Base-by-base conservation (phyloP, 2,888 invertebrate genomes). In the Chrysolina haemoptera region DNA sequence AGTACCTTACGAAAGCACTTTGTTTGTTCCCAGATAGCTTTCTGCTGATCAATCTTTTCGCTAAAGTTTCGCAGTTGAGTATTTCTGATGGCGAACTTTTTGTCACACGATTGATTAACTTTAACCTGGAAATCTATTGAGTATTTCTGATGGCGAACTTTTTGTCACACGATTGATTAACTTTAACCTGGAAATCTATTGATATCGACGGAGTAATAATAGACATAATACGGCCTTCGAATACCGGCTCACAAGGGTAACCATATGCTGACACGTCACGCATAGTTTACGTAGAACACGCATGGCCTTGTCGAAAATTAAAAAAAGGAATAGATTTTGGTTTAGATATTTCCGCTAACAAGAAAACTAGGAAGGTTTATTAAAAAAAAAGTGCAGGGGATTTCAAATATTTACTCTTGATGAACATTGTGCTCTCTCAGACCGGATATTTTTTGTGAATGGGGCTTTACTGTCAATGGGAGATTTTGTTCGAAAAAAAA, bases 211-310 rank as follows among this genome's bases (percentile, higher is more conserved):
- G 27, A 59, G 14, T 59, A 59, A 59, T 27, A 59, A 59, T 59
- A 59, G 27, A 35, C 35, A 59, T 59, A 35, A 59, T 35, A 27
- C 35, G 59, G 35, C 59, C 59, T 59, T 59, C 35, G n/a, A n/a
- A n/a, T 16, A n/a, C 12, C 59, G 14, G 14, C n/a, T 14, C n/a
- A n/a, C 59, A 59, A 59, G 59, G 59, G 27, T 27, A 59, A 59
- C 27, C 9, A 16, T 59, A 46, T 35, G n/a, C 35, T 27, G 67
- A 53, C 50, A 40, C 67, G 53, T 20, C 67, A 55, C 48, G 67
- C 67, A 67, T 43, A 67, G 20, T 67, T 53, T 14, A 53, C 41
- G 35, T 35, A 14, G 20, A 67, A 20, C 67, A 67, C 67, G 67
- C 67, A 18, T 9, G 67, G 35, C 53, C 67, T 67, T 43, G 18